phyloP scores from a whole-genome alignment of 2,113 vertebrate genomes.

The Clupea harengus region DNA sequence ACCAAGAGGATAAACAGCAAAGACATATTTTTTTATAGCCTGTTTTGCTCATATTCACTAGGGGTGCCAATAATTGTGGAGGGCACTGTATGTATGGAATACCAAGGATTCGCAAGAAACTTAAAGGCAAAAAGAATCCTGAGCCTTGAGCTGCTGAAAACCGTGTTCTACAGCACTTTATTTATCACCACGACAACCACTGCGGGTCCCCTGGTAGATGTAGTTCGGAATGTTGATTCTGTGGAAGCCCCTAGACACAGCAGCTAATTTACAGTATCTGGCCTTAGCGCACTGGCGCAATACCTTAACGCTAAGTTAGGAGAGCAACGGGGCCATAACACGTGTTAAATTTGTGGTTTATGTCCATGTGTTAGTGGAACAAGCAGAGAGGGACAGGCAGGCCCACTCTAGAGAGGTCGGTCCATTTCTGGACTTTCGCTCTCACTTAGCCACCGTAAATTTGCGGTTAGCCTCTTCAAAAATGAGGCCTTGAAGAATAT shows the following conservation, averaged over 20 bases:
- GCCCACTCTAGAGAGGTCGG: neutral
- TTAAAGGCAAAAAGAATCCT: neutral
- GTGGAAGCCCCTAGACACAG: neutral
- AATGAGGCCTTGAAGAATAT: neutral
- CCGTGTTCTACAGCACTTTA: neutral
- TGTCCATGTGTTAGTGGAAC: neutral
- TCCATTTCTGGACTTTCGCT: neutral
- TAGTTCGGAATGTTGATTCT: neutral
- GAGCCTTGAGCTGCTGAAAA: neutral
- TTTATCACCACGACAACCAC: neutral
- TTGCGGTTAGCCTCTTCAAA: constrained; percentile 4
- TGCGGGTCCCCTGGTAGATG: neutral
- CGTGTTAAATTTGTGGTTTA: neutral
- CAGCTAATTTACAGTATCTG: neutral
- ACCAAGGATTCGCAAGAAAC: no score
- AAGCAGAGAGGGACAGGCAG: neutral
- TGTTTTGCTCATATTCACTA: no score
- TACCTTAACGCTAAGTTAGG: neutral
- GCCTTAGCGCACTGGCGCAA: neutral
- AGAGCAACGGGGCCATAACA: neutral
- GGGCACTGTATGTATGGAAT: no score
- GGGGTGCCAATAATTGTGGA: no score
- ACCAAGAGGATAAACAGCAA: no score
- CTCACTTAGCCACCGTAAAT: neutral
- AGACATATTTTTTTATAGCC: no score